A percentile compares a stretch with the other conserved stretches of the same genome.
Conservation (phyloP, 2,797 vertebrate genomes). For the Mus minutoides region DNA sequence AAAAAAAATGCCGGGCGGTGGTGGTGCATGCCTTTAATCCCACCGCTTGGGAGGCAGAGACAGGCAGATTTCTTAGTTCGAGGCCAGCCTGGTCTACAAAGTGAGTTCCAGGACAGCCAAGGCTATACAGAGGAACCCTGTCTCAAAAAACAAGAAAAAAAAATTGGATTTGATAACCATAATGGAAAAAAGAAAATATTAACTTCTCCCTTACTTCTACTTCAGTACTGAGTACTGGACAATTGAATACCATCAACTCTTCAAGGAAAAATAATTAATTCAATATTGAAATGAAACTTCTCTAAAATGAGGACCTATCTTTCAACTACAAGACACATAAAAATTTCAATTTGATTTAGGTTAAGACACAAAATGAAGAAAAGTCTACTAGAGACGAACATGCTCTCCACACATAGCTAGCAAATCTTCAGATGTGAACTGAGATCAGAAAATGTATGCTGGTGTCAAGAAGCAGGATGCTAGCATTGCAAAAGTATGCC, state of each 20-base stretch:
- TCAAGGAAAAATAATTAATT: constrained; percentile 12
- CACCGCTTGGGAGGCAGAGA: too few species aligned
- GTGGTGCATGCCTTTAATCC: too few species aligned
- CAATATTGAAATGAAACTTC: neutral
- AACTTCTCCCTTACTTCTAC: neutral
- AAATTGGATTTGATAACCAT: neutral
- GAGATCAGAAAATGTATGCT: neutral
- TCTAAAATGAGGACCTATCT: neutral
- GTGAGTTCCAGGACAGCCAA: too few species aligned
- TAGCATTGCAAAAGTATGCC: neutral
- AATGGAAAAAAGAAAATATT: neutral
- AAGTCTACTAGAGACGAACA: neutral
- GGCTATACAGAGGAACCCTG: too few species aligned
- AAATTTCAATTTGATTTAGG: neutral
- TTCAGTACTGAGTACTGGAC: neutral
- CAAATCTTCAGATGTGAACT: neutral
- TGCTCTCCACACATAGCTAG: neutral
- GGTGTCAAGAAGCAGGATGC: neutral
- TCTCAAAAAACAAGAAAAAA: too few species aligned
- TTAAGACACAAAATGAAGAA: neutral
- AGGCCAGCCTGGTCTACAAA: too few species aligned
- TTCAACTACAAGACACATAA: neutral
- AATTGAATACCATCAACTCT: neutral
- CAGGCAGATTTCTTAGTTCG: too few species aligned
- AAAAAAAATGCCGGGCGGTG: too few species aligned